phyloP scores from a whole-genome alignment of 1,140 invertebrate genomes.

The Drosophila kepulauana region DNA sequence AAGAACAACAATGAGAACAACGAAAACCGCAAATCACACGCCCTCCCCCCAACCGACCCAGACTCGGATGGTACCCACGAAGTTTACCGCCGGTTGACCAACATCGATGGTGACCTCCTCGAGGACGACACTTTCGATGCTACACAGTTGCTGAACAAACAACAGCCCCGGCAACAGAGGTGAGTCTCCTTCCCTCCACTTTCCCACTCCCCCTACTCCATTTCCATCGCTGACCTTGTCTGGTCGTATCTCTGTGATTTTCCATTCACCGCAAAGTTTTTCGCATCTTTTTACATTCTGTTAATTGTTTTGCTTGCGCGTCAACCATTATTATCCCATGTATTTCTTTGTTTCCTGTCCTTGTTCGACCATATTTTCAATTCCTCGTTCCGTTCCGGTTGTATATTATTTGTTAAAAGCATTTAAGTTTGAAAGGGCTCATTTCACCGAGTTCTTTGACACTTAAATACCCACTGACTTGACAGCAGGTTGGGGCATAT shows the following conservation, averaged over 20 bases:
- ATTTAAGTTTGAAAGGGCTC: neutral
- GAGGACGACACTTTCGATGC: slow-evolving; percentile 82
- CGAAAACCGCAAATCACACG: slow-evolving; percentile 61
- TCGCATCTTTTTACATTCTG: slow-evolving; percentile 24
- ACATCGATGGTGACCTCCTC: slow-evolving; percentile 73
- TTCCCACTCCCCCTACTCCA: neutral
- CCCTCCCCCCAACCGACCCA: slow-evolving; percentile 16
- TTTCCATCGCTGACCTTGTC: neutral
- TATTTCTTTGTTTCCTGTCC: slow-evolving; percentile 11
- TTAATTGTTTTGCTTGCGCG: slow-evolving; percentile 19
- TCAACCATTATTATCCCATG: slow-evolving; percentile 8
- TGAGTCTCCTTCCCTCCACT: slow-evolving; percentile 26
- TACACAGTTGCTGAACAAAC: slow-evolving; percentile 73
- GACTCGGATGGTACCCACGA: slow-evolving; percentile 58
- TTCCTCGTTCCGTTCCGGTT: slow-evolving; percentile 25
- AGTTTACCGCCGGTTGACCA: slow-evolving; percentile 77
- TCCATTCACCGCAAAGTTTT: slow-evolving; percentile 21
- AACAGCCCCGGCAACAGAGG: slow-evolving; percentile 68
- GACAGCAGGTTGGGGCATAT: neutral
- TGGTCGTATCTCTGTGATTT: neutral
- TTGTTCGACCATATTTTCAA: slow-evolving; percentile 29
- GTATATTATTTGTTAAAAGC: slow-evolving; percentile 29
- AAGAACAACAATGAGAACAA: slow-evolving; percentile 73
- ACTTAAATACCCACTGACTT: neutral
- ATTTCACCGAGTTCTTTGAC: neutral